Evolutionary conservation across 2,797 vertebrate species (phyloP), one percentile per base, ranked within the genome.

Genomic region (Gobionotothen gibberifrons): DNA sequence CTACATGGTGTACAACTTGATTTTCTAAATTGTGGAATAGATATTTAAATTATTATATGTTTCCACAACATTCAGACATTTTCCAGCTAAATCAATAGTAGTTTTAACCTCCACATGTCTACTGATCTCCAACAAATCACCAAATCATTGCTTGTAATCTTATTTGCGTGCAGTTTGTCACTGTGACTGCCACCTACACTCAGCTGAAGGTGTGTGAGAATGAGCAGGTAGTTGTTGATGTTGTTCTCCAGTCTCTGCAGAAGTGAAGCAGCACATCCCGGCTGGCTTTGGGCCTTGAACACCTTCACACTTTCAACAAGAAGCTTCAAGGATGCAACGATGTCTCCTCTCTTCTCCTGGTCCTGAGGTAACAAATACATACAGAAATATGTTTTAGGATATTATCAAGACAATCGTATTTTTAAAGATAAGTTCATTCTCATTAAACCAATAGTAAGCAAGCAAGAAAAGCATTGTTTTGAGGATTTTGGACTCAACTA

Each of bases 221-320:
- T 87, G 57, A 85, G 85, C 80, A 90, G 84, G 85, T 95, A 93
- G 88, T 93, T 93, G 74, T 83, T 87, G 72, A 93, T 76, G 83
- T 90, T 95, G 70, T 76, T 89, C 57, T 93, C 85, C 71, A 94
- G 76, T 73, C 72, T 85, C 72, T 85, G 86, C 81, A 94, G 87
- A 15, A 92, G 59, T 9, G 63, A 72, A 60, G 76, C 26, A 1
- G 48, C 83, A 82, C 94, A 94, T 71, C 70, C 83, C 48, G 88
- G 53, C 52, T 82, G 86, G 70, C 55, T 73, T 22, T 46, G 44
- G 13, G 56, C 69, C 70, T 55, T 90, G 47, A 83, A 76, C 22
- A 47, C 66, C 56, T 69, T 82, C 72, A 94, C 85, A 77, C 87
- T 82, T 77, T 92, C 84, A 9, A 49, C 29, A 64, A 95, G 89